Base-by-base conservation (phyloP, 2,797 vertebrate species). In the Champsocephalus esox region DNA sequence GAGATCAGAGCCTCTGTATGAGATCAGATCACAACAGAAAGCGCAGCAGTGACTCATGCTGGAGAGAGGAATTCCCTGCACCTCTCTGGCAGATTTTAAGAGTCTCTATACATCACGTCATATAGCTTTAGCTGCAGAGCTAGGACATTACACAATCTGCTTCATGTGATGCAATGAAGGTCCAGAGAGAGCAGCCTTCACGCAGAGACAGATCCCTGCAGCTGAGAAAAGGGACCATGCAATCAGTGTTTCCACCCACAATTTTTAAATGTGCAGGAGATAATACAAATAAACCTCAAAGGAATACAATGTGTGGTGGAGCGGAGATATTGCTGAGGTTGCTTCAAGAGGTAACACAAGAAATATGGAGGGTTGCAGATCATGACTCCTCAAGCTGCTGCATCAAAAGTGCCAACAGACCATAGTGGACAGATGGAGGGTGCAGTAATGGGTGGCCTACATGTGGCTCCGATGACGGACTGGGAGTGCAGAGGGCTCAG, bases 401-500 rank as follows among this genome's bases (percentile, higher is more conserved):
- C 58, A 19, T 28, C 1, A 56, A 32, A 44, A 74, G 65, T 19
- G 61, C 50, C 4, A 76, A 67, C 38, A 69, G 67, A 49, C n/a
- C 57, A 32, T 57, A 1, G 68, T 72, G 73, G 57, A 75, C 77
- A 68, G 77, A 67, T 65, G 57, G 71, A 80, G 58, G 58, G 62
- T 9, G 43, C 57, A 54, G 32, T 54, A 73, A 70, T 58, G 49
- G 56, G 57, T 45, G 66, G 74, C 57, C 83, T 46, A 41, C 74
- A 82, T 84, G 74, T 76, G 84, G 74, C 54, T 70, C 74, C 77
- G 55, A 60, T 34, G 77, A 78, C 24, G 5, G 74, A 84, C 73
- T 38, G 66, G 46, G 71, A 79, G 85, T 56, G 90, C 80, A 77
- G 70, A 49, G 80, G 62, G 80, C 66, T 92, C 92, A 92, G 85